Evolutionary conservation across 2,113 vertebrate species (phyloP).

Genomic region (Cyanistes caeruleus): DNA sequence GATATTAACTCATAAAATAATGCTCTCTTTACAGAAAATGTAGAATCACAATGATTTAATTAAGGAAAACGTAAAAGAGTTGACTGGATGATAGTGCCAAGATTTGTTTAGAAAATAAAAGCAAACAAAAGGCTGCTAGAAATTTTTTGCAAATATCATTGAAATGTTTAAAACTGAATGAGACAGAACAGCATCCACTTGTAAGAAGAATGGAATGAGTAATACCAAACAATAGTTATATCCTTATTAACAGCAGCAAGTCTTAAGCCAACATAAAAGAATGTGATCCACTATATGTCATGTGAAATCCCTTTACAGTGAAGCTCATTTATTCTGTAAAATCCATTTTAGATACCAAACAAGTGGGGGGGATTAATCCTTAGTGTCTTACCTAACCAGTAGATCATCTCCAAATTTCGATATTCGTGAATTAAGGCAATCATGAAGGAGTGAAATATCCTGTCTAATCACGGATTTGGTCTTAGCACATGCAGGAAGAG

Average conservation of each 20-base stretch:
- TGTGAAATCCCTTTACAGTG: constrained; percentile 40
- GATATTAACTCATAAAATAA: constrained; percentile 84
- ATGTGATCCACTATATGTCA: constrained; percentile 44
- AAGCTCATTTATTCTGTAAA: constrained; percentile 12
- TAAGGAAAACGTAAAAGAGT: constrained; percentile 70
- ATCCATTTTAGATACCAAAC: background rate
- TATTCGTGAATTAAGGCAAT: constrained; percentile 79
- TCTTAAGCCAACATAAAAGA: constrained; percentile 70
- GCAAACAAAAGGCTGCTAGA: constrained; percentile 71
- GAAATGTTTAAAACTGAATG: constrained; percentile 58
- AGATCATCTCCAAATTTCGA: constrained; percentile 84
- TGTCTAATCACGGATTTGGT: constrained; percentile 80
- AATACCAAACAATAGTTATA: constrained; percentile 64
- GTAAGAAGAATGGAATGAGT: constrained; percentile 61
- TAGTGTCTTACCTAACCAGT: constrained; percentile 83
- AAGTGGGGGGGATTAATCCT: background rate
- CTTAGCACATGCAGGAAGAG: constrained; percentile 89
- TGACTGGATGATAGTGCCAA: constrained; percentile 63
- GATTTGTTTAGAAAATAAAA: constrained; percentile 71
- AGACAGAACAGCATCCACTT: constrained; percentile 63
- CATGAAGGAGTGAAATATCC: constrained; percentile 74
- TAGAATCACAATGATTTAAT: constrained; percentile 74
- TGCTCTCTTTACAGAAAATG: constrained; percentile 80
- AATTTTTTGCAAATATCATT: constrained; percentile 15
- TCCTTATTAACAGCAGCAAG: constrained; percentile 45